Percentiles rank a stretch among this genome's conserved stretches.
Conservation (phyloP, 2,797 vertebrate species). For the Saxicola maurus region DNA sequence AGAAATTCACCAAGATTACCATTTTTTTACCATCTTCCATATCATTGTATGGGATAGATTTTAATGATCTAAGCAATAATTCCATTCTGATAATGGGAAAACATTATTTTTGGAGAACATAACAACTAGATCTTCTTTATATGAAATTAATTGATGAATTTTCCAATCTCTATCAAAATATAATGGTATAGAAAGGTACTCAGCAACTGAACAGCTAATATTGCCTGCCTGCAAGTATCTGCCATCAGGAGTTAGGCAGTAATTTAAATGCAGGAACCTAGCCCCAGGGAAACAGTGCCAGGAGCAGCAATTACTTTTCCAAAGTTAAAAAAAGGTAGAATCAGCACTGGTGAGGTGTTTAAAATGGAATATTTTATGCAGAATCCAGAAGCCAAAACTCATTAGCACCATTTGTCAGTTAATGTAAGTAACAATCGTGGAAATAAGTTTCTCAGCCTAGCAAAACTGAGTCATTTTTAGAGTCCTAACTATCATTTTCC, state of each 20-base stretch:
- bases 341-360: background rate
- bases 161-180: background rate
- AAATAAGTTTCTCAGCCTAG: background rate
- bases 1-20: background rate
- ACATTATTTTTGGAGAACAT: background rate
- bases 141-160: background rate
- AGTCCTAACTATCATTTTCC: background rate
- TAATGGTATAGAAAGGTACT: background rate
- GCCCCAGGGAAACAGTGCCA: background rate
- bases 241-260: background rate
- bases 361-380: background rate
- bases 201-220: background rate
- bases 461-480: background rate
- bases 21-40: background rate
- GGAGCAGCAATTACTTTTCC: background rate
- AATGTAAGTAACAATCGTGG: background rate
- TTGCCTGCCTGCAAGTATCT: background rate
- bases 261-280: background rate
- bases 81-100: background rate
- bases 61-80: background rate
- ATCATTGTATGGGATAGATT: background rate
- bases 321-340: background rate
- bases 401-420: background rate
- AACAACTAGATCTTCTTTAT: background rate
- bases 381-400: background rate